Evolutionary conservation across 2,113 vertebrate genomes (phyloP).

Genomic region (Chionodraco myersi): DNA sequence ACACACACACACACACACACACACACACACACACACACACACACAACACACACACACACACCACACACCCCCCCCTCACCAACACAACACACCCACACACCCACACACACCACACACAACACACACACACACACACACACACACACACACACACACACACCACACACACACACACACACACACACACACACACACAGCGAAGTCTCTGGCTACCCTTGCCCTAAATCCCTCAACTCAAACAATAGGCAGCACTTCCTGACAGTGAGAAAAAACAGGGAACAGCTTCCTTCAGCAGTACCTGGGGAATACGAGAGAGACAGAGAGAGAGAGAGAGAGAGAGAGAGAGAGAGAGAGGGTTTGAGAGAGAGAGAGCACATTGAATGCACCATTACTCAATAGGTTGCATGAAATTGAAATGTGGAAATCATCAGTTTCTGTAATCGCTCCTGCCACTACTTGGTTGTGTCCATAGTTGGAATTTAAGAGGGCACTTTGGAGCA

Average conservation of each 20-base stretch:
- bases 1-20: neutral
- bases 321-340: neutral
- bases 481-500: neutral
- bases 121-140: neutral
- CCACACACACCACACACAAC: neutral
- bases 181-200: constrained; percentile 2
- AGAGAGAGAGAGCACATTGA: neutral
- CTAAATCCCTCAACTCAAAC: constrained; percentile 66
- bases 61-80: no score
- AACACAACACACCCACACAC: neutral
- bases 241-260: constrained; percentile 78
- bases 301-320: neutral
- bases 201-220: constrained; percentile 37
- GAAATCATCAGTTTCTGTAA: neutral
- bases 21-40: neutral
- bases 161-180: neutral
- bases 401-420: neutral
- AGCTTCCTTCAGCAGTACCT: constrained; percentile 63
- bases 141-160: constrained; percentile 4
- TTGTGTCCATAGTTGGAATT: neutral
- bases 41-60: neutral
- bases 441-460: neutral
- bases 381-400: neutral
- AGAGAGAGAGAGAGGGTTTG: neutral
- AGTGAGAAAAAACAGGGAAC: constrained; percentile 71